Evolutionary conservation across 2,113 vertebrate genomes (phyloP).

Genomic region (Limnothrissa miodon): DNA sequence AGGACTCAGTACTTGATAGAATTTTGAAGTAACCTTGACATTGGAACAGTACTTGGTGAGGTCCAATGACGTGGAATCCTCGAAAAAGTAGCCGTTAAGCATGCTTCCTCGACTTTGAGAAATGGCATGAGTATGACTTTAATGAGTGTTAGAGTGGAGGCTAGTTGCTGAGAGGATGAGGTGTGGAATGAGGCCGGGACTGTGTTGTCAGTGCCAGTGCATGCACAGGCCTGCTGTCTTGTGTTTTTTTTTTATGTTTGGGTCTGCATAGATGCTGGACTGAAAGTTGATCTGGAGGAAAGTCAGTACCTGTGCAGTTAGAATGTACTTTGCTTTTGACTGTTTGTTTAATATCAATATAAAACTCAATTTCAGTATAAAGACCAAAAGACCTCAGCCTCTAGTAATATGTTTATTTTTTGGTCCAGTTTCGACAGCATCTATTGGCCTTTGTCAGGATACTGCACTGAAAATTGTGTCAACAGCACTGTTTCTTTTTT

Average conservation of each 20-base stretch:
- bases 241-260: neutral
- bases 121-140: too few species aligned
- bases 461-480: conserved; percentile 23
- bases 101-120: too few species aligned
- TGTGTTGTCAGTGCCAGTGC: neutral
- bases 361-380: too few species aligned
- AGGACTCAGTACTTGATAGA: too few species aligned
- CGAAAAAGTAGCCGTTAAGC: too few species aligned
- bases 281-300: neutral
- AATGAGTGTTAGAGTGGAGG: neutral
- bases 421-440: conserved; percentile 29
- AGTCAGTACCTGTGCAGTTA: too few species aligned
- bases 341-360: too few species aligned
- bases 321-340: too few species aligned
- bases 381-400: neutral
- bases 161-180: neutral
- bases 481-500: conserved; percentile 20
- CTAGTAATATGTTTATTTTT: neutral
- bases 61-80: too few species aligned
- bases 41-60: too few species aligned
- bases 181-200: neutral
- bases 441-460: conserved; percentile 35
- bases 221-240: neutral
- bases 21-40: too few species aligned
- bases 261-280: conserved; percentile 80